Evolutionary conservation across 2,797 vertebrate genomes (phyloP), one percentile per base, ranked within the genome.

Genomic region (Heterohyrax brucei): DNA sequence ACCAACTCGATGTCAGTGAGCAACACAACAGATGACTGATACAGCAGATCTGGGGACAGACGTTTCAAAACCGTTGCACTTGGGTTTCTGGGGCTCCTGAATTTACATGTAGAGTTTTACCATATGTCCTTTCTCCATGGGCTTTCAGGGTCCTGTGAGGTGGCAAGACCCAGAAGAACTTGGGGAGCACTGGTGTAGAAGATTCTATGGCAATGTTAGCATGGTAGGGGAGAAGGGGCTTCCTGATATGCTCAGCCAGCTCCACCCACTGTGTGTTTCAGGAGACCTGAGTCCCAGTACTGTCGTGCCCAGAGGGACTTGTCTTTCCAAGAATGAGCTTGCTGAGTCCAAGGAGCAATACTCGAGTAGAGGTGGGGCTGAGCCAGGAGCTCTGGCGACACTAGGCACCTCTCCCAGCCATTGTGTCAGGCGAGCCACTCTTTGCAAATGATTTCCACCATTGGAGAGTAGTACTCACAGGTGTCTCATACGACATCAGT

Each of bases 271-370:
- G 39, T 33, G 39, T 5, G 19, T 50, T 24, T 87, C 64, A 18
- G 76, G 18, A 33, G 70, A 88, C 7, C 62, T 26, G 1, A 26
- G 44, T 5, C 1, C 72, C 59, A 33, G 48, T 6, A n/a, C 13
- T 7, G 6, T 7, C 0, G 12, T 12, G 10, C 56, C 6, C 39
- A 5, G 28, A 59, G 59, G 59, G 0, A 7, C 91, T 28, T 1
- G 9, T 68, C 72, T 75, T 33, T 0, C 48, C 59, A 95, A 44
- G 56, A 70, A 9, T 5, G 12, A 61, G 24, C 48, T 1, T 24
- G 56, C 22, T 0, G 1, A 13, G 50, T 22, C 46, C 46, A 14
- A 39, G 22, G 86, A 56, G 82, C 85, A 19, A 6, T 1, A 3
- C 16, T 2, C 2, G 61, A 70, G 21, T 24, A 3, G 26, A 64